Evolutionary conservation across 2,113 vertebrate species (phyloP).

Genomic region (Ceratotherium simum): DNA sequence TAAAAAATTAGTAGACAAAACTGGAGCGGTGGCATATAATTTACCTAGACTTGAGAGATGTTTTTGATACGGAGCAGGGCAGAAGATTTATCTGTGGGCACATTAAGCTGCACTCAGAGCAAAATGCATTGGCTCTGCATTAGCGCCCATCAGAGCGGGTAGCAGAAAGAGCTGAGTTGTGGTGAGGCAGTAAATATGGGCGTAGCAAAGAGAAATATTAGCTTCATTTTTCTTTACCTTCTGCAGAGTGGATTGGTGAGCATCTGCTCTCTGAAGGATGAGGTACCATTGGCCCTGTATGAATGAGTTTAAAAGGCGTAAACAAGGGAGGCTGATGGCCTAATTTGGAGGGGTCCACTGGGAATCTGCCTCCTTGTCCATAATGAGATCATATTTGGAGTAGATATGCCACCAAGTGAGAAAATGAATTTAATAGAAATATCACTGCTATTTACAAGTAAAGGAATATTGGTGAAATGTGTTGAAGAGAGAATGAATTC

Average conservation of each 20-base stretch:
- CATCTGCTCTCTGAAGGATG: not conserved
- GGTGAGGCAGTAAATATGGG: conserved; percentile 44
- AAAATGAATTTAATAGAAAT: conserved; percentile 73
- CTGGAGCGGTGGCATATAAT: conserved; percentile 58
- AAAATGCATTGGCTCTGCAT: conserved; percentile 10
- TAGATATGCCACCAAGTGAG: conserved; percentile 50
- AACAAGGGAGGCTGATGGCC: conserved; percentile 63
- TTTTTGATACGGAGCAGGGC: conserved; percentile 56
- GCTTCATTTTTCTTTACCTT: conserved; percentile 59
- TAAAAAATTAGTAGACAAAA: conserved; percentile 83
- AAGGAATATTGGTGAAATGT: conserved; percentile 51
- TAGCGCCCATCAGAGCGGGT: not conserved
- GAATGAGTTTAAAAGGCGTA: conserved; percentile 58
- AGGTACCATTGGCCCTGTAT: not conserved
- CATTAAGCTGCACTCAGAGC: conserved; percentile 55
- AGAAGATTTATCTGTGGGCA: conserved; percentile 69
- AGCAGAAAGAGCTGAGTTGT: not conserved
- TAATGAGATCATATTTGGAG: conserved; percentile 75
- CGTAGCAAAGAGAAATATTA: conserved; percentile 14
- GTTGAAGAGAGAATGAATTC: conserved; percentile 59
- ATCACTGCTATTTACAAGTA: conserved; percentile 66
- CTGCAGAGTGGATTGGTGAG: not conserved
- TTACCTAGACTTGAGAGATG: conserved; percentile 64
- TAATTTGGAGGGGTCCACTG: conserved; percentile 50
- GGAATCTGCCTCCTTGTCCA: conserved; percentile 65